Conservation (phyloP, 2,797 vertebrate genomes). For the Manis javanica region DNA sequence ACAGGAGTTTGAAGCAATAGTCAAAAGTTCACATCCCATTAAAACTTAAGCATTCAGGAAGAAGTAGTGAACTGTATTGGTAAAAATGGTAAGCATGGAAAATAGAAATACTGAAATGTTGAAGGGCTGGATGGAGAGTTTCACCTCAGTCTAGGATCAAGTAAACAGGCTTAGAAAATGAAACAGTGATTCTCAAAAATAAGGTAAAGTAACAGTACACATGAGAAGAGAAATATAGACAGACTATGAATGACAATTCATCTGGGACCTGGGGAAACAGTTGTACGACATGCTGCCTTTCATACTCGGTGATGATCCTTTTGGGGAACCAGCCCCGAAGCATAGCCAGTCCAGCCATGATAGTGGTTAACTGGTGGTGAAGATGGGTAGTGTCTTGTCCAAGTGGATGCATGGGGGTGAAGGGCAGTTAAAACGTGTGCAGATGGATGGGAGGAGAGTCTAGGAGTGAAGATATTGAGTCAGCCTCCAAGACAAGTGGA, state of each 20-base stretch:
- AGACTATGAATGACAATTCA: background rate
- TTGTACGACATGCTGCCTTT: background rate
- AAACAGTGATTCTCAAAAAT: background rate
- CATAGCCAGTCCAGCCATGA: accelerated
- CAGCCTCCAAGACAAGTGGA: background rate
- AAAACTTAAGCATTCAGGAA: background rate
- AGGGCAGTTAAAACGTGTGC: background rate
- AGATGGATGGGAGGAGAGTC: background rate
- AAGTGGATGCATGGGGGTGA: background rate
- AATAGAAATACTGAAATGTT: background rate
- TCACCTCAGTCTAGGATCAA: background rate
- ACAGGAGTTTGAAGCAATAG: background rate
- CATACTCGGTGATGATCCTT: background rate
- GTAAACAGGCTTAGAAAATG: background rate
- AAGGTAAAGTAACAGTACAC: background rate
- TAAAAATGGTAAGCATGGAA: background rate
- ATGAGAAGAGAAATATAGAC: background rate
- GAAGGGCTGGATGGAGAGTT: background rate
- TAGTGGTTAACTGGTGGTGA: background rate
- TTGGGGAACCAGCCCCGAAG: background rate
- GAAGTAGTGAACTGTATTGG: background rate
- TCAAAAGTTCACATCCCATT: background rate
- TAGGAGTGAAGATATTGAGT: background rate
- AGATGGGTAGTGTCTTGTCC: background rate
- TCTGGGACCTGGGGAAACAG: background rate